These are phyloP conservation scores for Drosophila atripex DNA, from an alignment of 2,888 invertebrate genomes.

Conservation along the genomic window DNA sequence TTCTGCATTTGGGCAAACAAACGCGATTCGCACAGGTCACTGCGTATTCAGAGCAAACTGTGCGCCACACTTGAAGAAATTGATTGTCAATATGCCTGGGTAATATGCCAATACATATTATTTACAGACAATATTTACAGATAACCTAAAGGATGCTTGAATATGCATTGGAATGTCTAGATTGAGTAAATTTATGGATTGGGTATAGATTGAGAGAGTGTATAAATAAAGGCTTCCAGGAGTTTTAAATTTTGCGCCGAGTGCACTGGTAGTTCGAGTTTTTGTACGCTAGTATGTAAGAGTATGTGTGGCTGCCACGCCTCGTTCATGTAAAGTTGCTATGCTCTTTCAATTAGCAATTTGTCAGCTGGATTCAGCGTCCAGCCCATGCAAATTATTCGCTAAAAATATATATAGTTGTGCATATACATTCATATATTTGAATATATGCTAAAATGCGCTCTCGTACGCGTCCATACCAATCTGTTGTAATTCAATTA, in stretches of 20 bases:
- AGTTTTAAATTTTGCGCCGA: no score
- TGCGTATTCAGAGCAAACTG: conserved; percentile 68
- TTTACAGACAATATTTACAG: no score
- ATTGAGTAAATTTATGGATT: no score
- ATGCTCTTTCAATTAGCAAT: conserved; percentile 74
- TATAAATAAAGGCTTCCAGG: no score
- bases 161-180: no score
- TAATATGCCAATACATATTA: no score
- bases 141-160: no score
- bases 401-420: conserved; percentile 28
- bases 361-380: conserved; percentile 63
- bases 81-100: background rate
- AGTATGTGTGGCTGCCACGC: conserved; percentile 34
- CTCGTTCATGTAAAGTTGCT: conserved; percentile 36
- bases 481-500: conserved; percentile 64
- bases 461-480: conserved; percentile 31
- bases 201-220: no score
- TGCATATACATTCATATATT: conserved; percentile 12
- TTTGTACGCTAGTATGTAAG: conserved; percentile 1
- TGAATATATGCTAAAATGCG: conserved; percentile 15
- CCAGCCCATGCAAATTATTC: conserved; percentile 60
- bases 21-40: conserved; percentile 72
- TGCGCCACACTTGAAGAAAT: conserved; percentile 8
- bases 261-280: conserved; percentile 7
- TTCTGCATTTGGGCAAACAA: conserved; percentile 73